These are phyloP conservation scores for Hydriomena furcata DNA, from an alignment of 2,888 invertebrate species.

Conservation along the genomic window DNA sequence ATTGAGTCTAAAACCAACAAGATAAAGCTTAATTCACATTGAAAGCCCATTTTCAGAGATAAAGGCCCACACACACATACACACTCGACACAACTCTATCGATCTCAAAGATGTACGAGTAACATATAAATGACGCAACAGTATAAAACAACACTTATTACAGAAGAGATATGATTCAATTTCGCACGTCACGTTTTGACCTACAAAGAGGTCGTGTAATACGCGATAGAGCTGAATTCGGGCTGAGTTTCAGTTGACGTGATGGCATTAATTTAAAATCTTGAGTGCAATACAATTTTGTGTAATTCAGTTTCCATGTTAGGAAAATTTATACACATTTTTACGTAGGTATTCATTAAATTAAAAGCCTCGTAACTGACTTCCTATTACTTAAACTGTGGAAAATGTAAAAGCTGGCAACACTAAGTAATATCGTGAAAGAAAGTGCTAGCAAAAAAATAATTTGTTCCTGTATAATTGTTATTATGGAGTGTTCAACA, in stretches of 20 bases:
- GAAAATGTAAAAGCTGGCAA: too few species aligned
- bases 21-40: constrained; percentile 2
- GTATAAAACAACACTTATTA: constrained; percentile 51
- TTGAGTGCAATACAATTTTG: constrained; percentile 9
- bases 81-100: constrained; percentile 42
- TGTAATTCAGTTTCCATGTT: constrained; percentile 4
- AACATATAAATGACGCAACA: constrained; percentile 39
- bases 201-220: constrained; percentile 66
- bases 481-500: constrained; percentile 11
- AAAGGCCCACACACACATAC: background rate
- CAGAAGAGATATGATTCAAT: constrained; percentile 46
- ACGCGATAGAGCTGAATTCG: constrained; percentile 53
- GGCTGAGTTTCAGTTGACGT: constrained; percentile 49
- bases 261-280: constrained; percentile 31
- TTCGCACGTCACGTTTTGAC: constrained; percentile 54
- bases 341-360: too few species aligned
- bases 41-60: constrained; percentile 1
- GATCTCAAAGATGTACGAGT: constrained; percentile 60
- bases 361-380: too few species aligned
- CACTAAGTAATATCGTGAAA: background rate
- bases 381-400: too few species aligned
- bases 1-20: background rate
- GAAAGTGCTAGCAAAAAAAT: constrained; percentile 4
- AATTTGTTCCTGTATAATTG: background rate
- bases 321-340: background rate